Evolutionary conservation across 2,797 vertebrate genomes (phyloP), one percentile per base, ranked within the genome.

Genomic region (Natrix natrix): DNA sequence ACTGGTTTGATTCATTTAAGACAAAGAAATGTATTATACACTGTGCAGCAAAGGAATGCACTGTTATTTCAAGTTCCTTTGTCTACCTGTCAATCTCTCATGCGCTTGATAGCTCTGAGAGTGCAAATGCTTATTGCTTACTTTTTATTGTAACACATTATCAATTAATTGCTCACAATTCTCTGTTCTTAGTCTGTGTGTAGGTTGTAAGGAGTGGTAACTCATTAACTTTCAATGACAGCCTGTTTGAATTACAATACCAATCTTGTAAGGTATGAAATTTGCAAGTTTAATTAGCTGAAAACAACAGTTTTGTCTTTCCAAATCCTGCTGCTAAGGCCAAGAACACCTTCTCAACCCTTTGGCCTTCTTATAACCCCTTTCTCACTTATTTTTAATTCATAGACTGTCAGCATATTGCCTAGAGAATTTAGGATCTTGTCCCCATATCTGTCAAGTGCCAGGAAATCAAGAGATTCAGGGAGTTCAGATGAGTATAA

Each of bases 131-230:
- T 95, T 95, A 88, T 96, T 96, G 96, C 90, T 96, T 94, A 93
- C 93, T 94, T 95, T 59, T 54, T 95, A 92, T 87, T 92, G 94
- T 93, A 95, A 90, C 78, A 89, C 0, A 14, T 96, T 97, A 95
- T 97, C 97, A 97, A 97, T 96, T 97, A 97, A 97, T 97, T 97
- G 97, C 95, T 93, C 94, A 83, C 83, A 95, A 96, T 94, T 95
- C 94, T 93, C 83, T 91, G 92, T 89, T 94, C 95, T 96, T 95
- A 86, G 87, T 93, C 93, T 92, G 93, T 90, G 96, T 94, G 96
- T 94, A 94, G 97, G 94, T 96, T 97, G 96, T 87, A 95, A 96
- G 94, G 89, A 97, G 92, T 43, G 0, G 94, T 94, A 95, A 96
- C 96, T 95, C 91, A 94, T 96, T 97, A 96, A 96, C 95, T 96